Conservation (phyloP, 2,888 invertebrate genomes). For the Plebejus argus region DNA sequence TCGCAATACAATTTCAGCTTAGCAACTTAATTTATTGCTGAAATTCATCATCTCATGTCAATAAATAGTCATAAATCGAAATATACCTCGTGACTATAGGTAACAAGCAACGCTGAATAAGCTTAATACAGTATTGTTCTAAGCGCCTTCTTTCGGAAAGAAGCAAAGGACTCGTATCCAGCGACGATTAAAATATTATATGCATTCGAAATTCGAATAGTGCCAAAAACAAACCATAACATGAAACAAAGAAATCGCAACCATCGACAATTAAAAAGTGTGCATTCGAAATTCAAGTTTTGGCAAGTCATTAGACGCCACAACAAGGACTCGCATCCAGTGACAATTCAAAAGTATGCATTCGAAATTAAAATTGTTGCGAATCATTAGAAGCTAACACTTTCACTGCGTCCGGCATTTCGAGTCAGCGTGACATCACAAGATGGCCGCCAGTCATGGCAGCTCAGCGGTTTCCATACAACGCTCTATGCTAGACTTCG, state of each 20-base stretch:
- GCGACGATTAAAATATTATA: not conserved
- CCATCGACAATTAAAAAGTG: not conserved
- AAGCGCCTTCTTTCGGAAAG: not conserved
- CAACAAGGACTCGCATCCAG: not conserved
- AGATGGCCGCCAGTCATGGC: conserved; percentile 48
- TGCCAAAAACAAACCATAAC: not conserved
- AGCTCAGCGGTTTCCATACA: conserved; percentile 45
- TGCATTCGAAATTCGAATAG: not conserved
- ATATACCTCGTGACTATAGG: too few relatives aligned
- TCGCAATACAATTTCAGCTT: not conserved
- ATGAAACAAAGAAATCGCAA: not conserved
- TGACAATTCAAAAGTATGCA: not conserved
- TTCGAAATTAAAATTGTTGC: conserved; percentile 7
- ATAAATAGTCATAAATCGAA: too few relatives aligned
- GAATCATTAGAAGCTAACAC: conserved; percentile 29
- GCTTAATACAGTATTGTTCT: not conserved
- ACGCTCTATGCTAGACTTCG: conserved; percentile 27
- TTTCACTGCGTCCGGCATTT: conserved; percentile 37
- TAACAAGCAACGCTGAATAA: not conserved
- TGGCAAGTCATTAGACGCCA: not conserved
- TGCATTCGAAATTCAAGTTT: conserved; percentile 1
- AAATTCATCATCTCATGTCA: not conserved
- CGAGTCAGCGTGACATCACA: conserved; percentile 46
- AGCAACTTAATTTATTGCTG: not conserved
- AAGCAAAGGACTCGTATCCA: not conserved